Evolutionary conservation across 2,113 vertebrate species (phyloP).

Genomic region (Progne subis): DNA sequence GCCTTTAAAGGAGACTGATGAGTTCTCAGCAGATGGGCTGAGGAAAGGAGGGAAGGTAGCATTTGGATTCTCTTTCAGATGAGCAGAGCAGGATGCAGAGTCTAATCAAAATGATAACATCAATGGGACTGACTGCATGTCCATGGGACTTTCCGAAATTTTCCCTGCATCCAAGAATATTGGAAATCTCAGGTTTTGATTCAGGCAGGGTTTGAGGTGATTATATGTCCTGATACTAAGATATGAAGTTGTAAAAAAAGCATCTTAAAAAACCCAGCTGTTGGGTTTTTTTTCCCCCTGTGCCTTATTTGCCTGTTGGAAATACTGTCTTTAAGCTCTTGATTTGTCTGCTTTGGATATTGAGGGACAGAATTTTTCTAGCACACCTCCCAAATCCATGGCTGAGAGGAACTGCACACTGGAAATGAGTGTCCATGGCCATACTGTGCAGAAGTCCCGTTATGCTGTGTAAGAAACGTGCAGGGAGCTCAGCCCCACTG

Average conservation of each 20-base stretch:
- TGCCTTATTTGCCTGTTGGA: neutral
- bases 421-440: neutral
- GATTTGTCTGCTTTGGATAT: neutral
- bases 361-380: neutral
- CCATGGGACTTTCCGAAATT: neutral
- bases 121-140: neutral
- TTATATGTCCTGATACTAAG: neutral
- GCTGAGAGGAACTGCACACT: neutral
- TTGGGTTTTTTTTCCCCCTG: accelerated
- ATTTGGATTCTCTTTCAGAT: neutral
- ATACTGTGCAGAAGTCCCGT: accelerated
- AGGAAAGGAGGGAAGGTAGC: neutral
- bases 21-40: neutral
- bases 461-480: accelerated
- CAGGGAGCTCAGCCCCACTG: neutral
- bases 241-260: accelerated
- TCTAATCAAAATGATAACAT: neutral
- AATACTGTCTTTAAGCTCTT: neutral
- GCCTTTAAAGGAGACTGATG: neutral
- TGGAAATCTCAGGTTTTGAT: neutral
- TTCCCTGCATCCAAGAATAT: neutral
- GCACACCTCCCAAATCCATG: accelerated
- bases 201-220: neutral
- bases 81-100: neutral
- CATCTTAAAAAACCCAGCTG: accelerated